A percentile compares a stretch with the other conserved stretches of the same genome.
phyloP scores from a whole-genome alignment of 1,140 invertebrate species.

The Druon quercuslanigerum region DNA sequence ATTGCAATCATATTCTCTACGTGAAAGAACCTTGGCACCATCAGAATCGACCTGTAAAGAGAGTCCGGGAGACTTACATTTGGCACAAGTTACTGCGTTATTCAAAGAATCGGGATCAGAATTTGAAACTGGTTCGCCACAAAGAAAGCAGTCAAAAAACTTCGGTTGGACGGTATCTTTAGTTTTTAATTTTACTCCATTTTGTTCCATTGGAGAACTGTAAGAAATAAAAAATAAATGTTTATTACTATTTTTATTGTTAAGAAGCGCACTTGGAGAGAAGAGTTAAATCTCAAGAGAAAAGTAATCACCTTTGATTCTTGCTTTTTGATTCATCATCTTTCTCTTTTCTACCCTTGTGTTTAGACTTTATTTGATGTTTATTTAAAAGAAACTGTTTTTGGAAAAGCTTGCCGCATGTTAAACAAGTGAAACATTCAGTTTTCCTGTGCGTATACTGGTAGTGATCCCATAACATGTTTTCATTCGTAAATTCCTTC shows the following conservation, averaged over 20 bases:
- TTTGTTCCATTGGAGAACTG: conserved; percentile 8
- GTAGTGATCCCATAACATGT: conserved; percentile 56
- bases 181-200: conserved; percentile 30
- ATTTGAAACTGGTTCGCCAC: conserved; percentile 48
- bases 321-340: conserved; percentile 17
- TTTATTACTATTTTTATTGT: no score
- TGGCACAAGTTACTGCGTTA: conserved; percentile 46
- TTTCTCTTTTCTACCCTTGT: conserved; percentile 41
- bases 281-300: not conserved
- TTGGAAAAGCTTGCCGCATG: conserved; percentile 47
- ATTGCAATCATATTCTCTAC: conserved; percentile 54
- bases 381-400: conserved; percentile 41
- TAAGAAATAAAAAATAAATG: not conserved
- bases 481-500: conserved; percentile 51
- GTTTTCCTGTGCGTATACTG: conserved; percentile 48
- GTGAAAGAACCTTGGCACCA: conserved; percentile 49
- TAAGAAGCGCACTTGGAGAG: no score
- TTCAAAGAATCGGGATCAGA: conserved; percentile 50
- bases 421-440: conserved; percentile 44
- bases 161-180: conserved; percentile 26
- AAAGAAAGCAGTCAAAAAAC: conserved; percentile 49
- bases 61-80: conserved; percentile 45
- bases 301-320: not conserved
- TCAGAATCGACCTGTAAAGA: conserved; percentile 52
- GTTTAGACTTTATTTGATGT: conserved; percentile 49